Conservation (phyloP, 2,797 vertebrate species). For the Threskiornis aethiopicus region DNA sequence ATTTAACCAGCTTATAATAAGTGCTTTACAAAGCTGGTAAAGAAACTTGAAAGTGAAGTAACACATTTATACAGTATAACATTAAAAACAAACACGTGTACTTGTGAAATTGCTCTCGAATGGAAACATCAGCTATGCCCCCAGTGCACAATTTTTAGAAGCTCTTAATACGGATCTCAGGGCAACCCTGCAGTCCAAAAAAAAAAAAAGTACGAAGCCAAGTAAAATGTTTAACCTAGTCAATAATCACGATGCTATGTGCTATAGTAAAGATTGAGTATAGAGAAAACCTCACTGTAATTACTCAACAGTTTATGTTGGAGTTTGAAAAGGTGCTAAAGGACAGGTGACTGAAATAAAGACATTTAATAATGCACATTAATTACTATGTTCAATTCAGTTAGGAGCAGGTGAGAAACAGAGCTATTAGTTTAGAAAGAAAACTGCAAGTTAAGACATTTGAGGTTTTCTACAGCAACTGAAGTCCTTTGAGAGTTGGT, state of each 20-base stretch:
- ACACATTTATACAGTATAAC: background rate
- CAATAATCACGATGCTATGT: background rate
- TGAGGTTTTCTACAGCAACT: background rate
- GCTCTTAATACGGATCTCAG: background rate
- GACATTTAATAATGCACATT: background rate
- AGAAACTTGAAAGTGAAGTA: background rate
- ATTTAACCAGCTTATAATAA: background rate
- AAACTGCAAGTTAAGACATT: background rate
- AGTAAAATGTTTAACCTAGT: background rate
- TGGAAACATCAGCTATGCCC: background rate
- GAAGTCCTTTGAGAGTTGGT: background rate
- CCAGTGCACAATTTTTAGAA: background rate
- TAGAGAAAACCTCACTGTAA: background rate
- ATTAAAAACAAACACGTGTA: background rate
- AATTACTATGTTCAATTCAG: background rate
- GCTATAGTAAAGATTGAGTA: background rate
- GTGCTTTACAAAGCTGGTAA: background rate
- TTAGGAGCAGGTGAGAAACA: background rate
- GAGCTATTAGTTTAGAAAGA: background rate
- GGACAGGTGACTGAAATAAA: background rate
- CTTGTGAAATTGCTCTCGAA: background rate
- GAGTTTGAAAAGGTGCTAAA: background rate
- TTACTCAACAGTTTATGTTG: background rate
- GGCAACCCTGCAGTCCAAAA: background rate
- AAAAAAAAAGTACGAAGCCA: background rate